Evolutionary conservation across 1,140 invertebrate genomes (phyloP), one percentile per base, ranked within the genome.

Genomic region (Hyposmocoma kahamanoa): DNA sequence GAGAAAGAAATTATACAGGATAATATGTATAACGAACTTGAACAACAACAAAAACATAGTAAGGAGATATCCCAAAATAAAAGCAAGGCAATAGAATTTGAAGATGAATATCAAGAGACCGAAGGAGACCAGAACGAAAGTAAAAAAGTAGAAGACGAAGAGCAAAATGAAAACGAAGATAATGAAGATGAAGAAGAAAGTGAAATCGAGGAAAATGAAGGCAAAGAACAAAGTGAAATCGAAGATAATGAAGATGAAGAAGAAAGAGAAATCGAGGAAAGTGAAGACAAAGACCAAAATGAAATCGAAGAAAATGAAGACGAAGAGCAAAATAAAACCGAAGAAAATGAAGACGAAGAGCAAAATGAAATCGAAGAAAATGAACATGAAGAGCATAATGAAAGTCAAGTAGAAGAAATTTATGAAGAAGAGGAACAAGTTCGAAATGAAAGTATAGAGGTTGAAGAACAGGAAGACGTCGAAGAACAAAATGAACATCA

Each of bases 281-380:
- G 41, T 30, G 24, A 48, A 13, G 11, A 24, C 10, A 28, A 46
- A 24, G 8, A 22, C 3, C 26, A 26, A 13, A 30, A 30, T 3
- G 13, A 43, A 1, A 20, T 10, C 22, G 24, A 24, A 53, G 55
- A 65, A 44, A 42, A 58, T 49, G 22, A 47, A 42, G 19, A 45
- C 15, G 38, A 52, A 26, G 21, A 22, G 17, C n/a, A 44, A 28
- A 34, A 50, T 43, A 39, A 62, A 20, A 58, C 53, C 51, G 56
- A 67, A 39, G 51, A 61, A 34, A 52, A 68, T 47, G 59, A 62
- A 44, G 55, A 2, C 20, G 32, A 39, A 39, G 19, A n/a, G 11
- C 11, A 36, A 36, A 11, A 21, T 19, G 38, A 42, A 17, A 3
- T 21, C 19, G 47, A 28, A 21, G 2, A 39, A 11, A 50, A 17